Conservation (phyloP, 2,113 vertebrate species). For the Coptodon bakossiorum region DNA sequence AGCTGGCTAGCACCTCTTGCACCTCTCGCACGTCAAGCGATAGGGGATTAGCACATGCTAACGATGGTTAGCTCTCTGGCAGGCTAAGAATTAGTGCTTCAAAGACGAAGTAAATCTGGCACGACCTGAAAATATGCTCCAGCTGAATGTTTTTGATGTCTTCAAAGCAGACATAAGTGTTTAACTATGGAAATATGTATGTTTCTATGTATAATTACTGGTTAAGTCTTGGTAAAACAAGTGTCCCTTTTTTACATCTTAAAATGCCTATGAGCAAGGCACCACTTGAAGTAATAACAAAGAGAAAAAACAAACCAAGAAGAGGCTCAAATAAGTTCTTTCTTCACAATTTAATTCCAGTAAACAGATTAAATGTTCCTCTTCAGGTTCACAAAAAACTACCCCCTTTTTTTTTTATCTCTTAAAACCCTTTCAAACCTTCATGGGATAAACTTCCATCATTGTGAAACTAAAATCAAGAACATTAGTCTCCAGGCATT, state of each 20-base stretch:
- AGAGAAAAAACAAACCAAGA: background rate
- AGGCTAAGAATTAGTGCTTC: background rate
- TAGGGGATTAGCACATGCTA: slow-evolving; percentile 41
- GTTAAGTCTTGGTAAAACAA: background rate
- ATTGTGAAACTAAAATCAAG: background rate
- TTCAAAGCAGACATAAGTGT: background rate
- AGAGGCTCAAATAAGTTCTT: background rate
- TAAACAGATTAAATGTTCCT: background rate
- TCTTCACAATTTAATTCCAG: background rate
- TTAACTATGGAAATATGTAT: background rate
- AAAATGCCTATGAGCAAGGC: background rate
- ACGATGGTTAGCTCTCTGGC: background rate
- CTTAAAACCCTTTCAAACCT: background rate
- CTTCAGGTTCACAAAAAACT: background rate
- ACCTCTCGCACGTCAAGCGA: slow-evolving; percentile 3
- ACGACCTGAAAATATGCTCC: background rate
- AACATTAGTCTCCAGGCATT: background rate
- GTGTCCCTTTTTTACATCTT: background rate
- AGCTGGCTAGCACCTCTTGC: slow-evolving; percentile 30
- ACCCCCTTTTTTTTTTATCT: background rate
- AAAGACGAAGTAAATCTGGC: slow-evolving; percentile 23
- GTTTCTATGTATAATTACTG: background rate
- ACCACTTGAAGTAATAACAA: background rate
- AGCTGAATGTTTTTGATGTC: background rate
- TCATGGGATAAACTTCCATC: background rate